phyloP scores from a whole-genome alignment of 2,797 vertebrate genomes.

The Philypnodon macrostomus region DNA sequence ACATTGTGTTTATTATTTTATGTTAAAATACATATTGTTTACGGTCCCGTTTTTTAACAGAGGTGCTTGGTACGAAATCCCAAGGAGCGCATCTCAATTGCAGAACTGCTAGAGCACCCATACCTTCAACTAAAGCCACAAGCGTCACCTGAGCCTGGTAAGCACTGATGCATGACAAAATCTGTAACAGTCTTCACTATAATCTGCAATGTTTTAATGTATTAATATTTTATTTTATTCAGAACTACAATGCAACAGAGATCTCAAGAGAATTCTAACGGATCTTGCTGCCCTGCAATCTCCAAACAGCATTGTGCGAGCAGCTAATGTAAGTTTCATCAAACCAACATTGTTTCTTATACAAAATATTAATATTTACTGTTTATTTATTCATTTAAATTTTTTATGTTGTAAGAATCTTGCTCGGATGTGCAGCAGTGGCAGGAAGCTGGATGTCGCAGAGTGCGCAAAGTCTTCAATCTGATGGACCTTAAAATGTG shows the following conservation, averaged over 20 bases:
- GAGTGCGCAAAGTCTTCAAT: constrained; percentile 82
- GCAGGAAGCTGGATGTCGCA: constrained; percentile 84
- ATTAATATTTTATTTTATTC: constrained; percentile 21
- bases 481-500: constrained; percentile 41
- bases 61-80: constrained; percentile 88
- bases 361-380: neutral
- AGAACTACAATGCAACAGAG: constrained; percentile 60
- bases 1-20: neutral
- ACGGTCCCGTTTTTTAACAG: constrained; percentile 58
- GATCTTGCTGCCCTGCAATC: constrained; percentile 92
- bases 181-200: neutral
- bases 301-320: constrained; percentile 90
- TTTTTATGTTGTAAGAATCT: constrained; percentile 80
- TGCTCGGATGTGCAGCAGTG: constrained; percentile 89
- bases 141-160: constrained; percentile 77
- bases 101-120: constrained; percentile 85
- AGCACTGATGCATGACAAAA: neutral
- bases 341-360: neutral
- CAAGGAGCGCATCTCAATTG: constrained; percentile 88
- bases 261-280: constrained; percentile 87
- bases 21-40: neutral
- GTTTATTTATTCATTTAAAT: neutral
- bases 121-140: constrained; percentile 88
- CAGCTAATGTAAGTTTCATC: constrained; percentile 83
- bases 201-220: neutral